Evolutionary conservation across 2,113 vertebrate genomes (phyloP), one percentile per base, ranked within the genome.

Genomic region (Pogonocichla stellata): DNA sequence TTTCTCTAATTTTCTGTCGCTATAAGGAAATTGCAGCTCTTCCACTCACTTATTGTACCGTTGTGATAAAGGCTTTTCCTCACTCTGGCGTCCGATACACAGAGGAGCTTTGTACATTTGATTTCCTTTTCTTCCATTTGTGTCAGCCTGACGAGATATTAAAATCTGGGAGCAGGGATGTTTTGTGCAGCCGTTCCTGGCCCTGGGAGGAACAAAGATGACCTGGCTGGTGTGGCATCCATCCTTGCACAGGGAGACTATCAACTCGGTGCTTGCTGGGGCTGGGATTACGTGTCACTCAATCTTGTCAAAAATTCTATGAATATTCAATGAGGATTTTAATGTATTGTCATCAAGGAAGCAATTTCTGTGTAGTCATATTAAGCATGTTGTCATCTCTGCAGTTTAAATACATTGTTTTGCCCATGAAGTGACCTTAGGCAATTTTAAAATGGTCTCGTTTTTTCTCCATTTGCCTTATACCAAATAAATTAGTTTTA

Each of bases 271-370:
- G 93, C 94, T 94, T 20, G 75, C 93, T 60, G 70, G 70, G 88
- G 70, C 94, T 75, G 75, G 88, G 90, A 97, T 97, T 96, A 92
- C 91, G 48, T 97, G 97, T 97, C 97, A 96, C 85, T 97, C 95
- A 88, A 96, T 94, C 97, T 97, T 98, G 98, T 98, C 97, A 97
- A 92, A 94, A 97, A 97, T 97, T 95, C 97, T 95, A 98, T 98
- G 97, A 98, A 98, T 98, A 98, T 98, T 97, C 98, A 98, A 98
- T 97, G 97, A 98, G 97, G 84, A 71, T 97, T 98, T 97, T 97
- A 98, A 97, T 97, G 96, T 97, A 96, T 98, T 98, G 97, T 97
- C 97, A 97, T 97, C 97, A 98, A 92, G 94, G 92, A 97, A 92
- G 96, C 97, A 97, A 96, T 97, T 97, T 97, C 97, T 95, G 24